These are phyloP conservation scores for Philaenus spumarius DNA, from an alignment of 1,140 invertebrate species.

Conservation along the genomic window DNA sequence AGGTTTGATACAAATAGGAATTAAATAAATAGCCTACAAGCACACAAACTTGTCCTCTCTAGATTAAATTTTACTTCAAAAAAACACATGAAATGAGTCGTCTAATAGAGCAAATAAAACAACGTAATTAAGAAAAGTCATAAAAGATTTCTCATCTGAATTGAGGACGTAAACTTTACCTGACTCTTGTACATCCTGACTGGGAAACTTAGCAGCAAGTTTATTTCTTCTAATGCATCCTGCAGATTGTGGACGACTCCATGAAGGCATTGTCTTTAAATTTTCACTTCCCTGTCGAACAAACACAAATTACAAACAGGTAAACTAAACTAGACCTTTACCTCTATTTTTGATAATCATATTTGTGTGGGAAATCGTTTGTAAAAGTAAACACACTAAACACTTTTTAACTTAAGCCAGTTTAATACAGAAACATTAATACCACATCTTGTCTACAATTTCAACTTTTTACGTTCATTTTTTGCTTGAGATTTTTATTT, in stretches of 20 bases:
- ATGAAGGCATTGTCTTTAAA: slow-evolving; percentile 13
- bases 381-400: neutral
- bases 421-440: too few relatives aligned
- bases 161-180: neutral
- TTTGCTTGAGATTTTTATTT: too few relatives aligned
- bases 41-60: neutral
- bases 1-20: neutral
- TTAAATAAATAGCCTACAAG: neutral
- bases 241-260: slow-evolving; percentile 26
- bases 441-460: too few relatives aligned
- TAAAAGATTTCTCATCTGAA: neutral
- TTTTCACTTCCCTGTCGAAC: neutral
- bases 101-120: neutral
- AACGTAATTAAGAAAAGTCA: neutral
- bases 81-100: neutral
- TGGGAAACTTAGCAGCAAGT: slow-evolving; percentile 23
- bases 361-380: neutral
- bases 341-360: neutral
- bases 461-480: too few relatives aligned
- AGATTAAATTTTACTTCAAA: neutral
- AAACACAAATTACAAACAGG: neutral
- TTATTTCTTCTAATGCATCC: slow-evolving; percentile 16
- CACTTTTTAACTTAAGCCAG: too few relatives aligned
- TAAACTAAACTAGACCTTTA: neutral
- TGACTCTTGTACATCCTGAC: slow-evolving; percentile 3